phyloP scores from a whole-genome alignment of 2,888 invertebrate species.

The Sminthurinus aureus region DNA sequence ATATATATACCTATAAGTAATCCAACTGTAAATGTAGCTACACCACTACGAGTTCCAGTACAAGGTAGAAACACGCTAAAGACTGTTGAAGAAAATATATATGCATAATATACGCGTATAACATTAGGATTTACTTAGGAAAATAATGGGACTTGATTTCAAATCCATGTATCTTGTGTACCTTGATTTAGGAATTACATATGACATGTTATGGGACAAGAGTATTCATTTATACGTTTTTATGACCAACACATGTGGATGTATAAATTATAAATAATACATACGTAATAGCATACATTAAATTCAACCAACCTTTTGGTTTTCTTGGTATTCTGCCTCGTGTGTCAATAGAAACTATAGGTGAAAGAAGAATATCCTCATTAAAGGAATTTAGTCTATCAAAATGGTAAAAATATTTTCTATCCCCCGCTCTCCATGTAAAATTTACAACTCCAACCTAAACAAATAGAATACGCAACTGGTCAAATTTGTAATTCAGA shows the following conservation, averaged over 20 bases:
- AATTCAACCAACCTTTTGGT: slow-evolving; percentile 73
- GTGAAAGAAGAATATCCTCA: slow-evolving; percentile 82
- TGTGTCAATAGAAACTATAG: slow-evolving; percentile 85
- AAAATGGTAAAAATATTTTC: slow-evolving; percentile 76
- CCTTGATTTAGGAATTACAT: too few species aligned
- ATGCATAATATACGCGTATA: too few species aligned
- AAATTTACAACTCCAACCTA: slow-evolving; percentile 81
- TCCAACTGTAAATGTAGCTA: slow-evolving; percentile 86
- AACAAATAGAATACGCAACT: too few species aligned
- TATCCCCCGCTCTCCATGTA: slow-evolving; percentile 83
- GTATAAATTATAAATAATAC: background rate
- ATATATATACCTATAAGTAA: slow-evolving; percentile 83
- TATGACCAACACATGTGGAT: background rate
- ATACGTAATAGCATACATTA: too few species aligned
- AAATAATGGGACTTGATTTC: too few species aligned
- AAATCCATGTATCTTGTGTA: too few species aligned
- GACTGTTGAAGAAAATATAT: slow-evolving; percentile 66
- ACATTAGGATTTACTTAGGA: too few species aligned
- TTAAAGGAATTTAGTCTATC: slow-evolving; percentile 85
- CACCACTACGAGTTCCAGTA: slow-evolving; percentile 85
- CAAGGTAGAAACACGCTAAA: slow-evolving; percentile 89
- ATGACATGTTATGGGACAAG: too few species aligned
- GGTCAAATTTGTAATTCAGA: background rate
- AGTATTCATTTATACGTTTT: too few species aligned
- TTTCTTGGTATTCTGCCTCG: slow-evolving; percentile 85